Base-by-base conservation (phyloP, 2,797 vertebrate genomes). In the Chanos chanos region DNA sequence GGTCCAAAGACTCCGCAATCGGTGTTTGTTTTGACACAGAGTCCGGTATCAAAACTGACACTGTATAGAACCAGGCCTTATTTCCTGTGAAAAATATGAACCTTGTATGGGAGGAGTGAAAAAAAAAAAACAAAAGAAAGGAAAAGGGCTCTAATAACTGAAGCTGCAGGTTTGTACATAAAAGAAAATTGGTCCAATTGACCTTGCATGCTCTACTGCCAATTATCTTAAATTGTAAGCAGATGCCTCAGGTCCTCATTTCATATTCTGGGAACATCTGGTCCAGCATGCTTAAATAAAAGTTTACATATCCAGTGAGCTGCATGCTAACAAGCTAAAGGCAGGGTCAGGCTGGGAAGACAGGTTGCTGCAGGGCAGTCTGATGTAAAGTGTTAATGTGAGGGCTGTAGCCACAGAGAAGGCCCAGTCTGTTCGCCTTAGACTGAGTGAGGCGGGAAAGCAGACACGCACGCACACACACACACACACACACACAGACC, bases 201-300 rank as follows among this genome's bases (percentile, higher is more conserved):
- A 96, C 94, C 95, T 93, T 89, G 83, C 83, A 84, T 83, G 89
- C 87, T 89, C 89, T 89, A 89, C 86, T 89, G 89, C 89, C 92
- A 97, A 94, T 94, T 94, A 90, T 89, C 83, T 89, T 75, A 77
- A 89, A 96, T 96, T 94, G 93, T 94, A 92, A 95, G 93, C 94
- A 97, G 94, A 96, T 96, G 95, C 88, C 81, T 78, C 82, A 82
- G 85, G 62, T 79, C 82, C 68, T 85, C 77, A 74, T 85, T 89
- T 90, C 86, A 88, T 90, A 87, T 89, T 85, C 81, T 75, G 74
- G 75, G 75, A 89, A 88, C 93, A 94, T 92, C 87, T 93, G 92
- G 80, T 54, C 54, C 57, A 45, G 53, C 50, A 63, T 70, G 79
- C 74, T 81, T 55, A 65, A 74, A 64, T 56, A 70, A 47, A 67